A percentile compares a stretch with the other conserved stretches of the same genome.
Conservation (phyloP, 2,888 invertebrate genomes). For the Drosophila cognata region DNA sequence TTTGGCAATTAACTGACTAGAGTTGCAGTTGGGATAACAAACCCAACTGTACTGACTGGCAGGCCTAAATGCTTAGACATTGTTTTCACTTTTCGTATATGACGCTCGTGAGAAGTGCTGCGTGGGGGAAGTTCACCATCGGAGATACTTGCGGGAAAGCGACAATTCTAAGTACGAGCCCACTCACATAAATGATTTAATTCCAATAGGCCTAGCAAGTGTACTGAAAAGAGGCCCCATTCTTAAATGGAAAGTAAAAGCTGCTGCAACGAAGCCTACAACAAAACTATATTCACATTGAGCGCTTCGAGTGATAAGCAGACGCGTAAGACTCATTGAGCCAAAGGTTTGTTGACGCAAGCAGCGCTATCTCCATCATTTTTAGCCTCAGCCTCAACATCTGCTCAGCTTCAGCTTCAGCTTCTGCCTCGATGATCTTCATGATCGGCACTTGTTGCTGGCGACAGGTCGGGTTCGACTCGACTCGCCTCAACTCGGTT, state of each 20-base stretch:
- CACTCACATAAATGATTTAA: conserved; percentile 60
- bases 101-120: conserved; percentile 30
- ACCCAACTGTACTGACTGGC: conserved; percentile 13
- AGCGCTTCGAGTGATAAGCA: conserved; percentile 59
- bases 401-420: conserved; percentile 29
- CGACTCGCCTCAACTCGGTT: conserved; percentile 22
- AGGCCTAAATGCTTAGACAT: conserved; percentile 14
- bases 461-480: conserved; percentile 31
- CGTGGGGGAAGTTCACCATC: conserved; percentile 14
- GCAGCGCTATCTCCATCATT: conserved; percentile 26
- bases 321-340: conserved; percentile 65
- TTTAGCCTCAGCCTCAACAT: conserved; percentile 26
- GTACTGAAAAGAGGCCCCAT: conserved; percentile 38
- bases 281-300: conserved; percentile 45
- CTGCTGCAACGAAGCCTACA: conserved; percentile 52
- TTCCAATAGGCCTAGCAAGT: conserved; percentile 19
- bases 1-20: not conserved
- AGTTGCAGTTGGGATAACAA: not conserved
- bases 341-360: conserved; percentile 76
- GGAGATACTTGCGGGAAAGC: conserved; percentile 36
- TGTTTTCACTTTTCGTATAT: conserved; percentile 62
- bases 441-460: conserved; percentile 63
- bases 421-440: conserved; percentile 42
- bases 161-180: conserved; percentile 64
- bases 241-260: conserved; percentile 77